Conservation (phyloP, 2,888 invertebrate species). For the Nomada fabriciana region DNA sequence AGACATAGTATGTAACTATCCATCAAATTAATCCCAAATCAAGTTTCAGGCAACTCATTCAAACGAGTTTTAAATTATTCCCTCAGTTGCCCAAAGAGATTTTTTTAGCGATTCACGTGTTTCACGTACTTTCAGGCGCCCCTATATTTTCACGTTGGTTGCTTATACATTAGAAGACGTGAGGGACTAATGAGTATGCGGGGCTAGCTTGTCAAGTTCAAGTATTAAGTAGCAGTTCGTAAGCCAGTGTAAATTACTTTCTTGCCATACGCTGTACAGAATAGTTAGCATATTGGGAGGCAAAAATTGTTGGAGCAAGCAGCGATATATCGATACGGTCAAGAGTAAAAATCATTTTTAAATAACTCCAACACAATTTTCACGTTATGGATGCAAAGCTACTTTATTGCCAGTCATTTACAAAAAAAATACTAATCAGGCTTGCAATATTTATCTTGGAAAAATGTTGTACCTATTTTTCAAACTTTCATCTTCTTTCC, state of each 20-base stretch:
- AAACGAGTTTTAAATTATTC: no score
- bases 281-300: not conserved
- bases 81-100: no score
- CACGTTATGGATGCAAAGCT: not conserved
- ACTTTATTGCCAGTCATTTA: not conserved
- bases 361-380: not conserved
- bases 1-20: no score
- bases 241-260: conserved; percentile 2
- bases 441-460: no score
- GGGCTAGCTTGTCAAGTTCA: conserved; percentile 33
- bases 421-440: no score
- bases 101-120: not conserved
- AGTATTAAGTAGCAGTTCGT: conserved; percentile 30
- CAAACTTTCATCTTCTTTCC: no score
- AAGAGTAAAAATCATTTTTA: not conserved
- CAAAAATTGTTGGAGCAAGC: not conserved
- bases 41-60: no score
- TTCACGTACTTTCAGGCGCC: not conserved
- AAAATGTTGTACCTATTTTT: no score
- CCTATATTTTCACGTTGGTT: not conserved
- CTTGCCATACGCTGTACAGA: not conserved
- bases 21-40: not conserved
- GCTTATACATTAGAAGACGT: not conserved
- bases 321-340: not conserved
- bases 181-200: conserved; percentile 12